Conservation (phyloP, 2,797 vertebrate species). For the Macropus fuliginosus region DNA sequence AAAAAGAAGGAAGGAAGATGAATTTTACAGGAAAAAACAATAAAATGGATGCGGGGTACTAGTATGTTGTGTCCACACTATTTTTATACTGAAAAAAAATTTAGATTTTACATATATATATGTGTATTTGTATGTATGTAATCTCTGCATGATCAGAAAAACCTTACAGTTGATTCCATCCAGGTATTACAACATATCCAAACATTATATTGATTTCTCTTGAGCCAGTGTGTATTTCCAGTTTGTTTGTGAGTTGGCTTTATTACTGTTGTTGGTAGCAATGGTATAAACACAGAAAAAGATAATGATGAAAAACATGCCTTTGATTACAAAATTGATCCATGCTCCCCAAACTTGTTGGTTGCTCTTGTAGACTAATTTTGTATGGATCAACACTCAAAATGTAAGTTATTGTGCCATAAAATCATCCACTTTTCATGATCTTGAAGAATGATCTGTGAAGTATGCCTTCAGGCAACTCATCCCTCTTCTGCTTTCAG, state of each 20-base stretch:
- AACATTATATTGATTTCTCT: background rate
- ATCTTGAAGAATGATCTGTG: background rate
- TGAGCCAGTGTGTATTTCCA: background rate
- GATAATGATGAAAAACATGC: background rate
- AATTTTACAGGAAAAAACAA: background rate
- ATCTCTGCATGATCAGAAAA: background rate
- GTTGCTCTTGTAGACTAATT: background rate
- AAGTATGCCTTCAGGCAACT: background rate
- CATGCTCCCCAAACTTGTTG: background rate
- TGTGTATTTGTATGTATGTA: background rate
- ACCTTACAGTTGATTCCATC: background rate
- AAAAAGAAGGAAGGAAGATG: background rate
- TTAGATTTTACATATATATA: background rate
- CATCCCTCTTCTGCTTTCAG: background rate
- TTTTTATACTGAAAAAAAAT: background rate
- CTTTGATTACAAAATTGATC: background rate
- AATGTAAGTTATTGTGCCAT: background rate
- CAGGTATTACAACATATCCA: background rate
- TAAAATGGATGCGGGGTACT: background rate
- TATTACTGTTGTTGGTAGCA: background rate
- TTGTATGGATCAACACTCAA: background rate
- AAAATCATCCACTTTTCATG: background rate
- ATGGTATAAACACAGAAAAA: background rate
- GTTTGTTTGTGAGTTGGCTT: background rate
- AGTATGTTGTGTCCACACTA: background rate